Conservation (phyloP, 2,888 invertebrate genomes). For the Pseudococcus jackbeardsleyi region DNA sequence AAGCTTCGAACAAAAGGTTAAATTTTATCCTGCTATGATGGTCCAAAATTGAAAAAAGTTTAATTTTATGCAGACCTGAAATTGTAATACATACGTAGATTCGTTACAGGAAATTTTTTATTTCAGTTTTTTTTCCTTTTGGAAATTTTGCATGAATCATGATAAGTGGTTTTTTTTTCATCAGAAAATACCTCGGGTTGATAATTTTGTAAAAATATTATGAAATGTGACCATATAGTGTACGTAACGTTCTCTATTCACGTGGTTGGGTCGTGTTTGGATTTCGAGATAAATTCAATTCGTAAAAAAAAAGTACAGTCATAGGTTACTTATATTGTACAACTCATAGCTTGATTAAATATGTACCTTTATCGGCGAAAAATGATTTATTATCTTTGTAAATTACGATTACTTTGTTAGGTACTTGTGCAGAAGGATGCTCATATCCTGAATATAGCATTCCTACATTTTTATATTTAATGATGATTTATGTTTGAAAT, state of each 20-base stretch:
- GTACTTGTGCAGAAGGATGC: too few relatives aligned
- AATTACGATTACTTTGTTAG: background rate
- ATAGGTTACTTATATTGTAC: background rate
- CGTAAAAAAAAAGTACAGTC: background rate
- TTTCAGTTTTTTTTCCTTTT: background rate
- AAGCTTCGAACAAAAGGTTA: background rate
- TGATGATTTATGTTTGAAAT: too few relatives aligned
- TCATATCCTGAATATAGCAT: background rate
- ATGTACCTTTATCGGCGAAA: conserved; percentile 6
- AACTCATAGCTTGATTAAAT: background rate
- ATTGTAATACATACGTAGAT: background rate
- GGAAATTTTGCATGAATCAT: background rate
- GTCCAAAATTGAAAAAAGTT: background rate
- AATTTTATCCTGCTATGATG: background rate
- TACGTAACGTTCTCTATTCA: background rate
- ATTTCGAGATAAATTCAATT: conserved; percentile 30
- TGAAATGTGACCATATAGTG: background rate
- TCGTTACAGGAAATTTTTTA: background rate
- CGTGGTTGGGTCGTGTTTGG: background rate
- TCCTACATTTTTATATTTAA: background rate
- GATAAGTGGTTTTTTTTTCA: background rate
- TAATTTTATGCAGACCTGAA: background rate
- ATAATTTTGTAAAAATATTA: background rate
- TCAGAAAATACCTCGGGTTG: background rate
- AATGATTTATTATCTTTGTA: background rate